phyloP scores from a whole-genome alignment of 2,113 vertebrate species.

The Menura novaehollandiae region DNA sequence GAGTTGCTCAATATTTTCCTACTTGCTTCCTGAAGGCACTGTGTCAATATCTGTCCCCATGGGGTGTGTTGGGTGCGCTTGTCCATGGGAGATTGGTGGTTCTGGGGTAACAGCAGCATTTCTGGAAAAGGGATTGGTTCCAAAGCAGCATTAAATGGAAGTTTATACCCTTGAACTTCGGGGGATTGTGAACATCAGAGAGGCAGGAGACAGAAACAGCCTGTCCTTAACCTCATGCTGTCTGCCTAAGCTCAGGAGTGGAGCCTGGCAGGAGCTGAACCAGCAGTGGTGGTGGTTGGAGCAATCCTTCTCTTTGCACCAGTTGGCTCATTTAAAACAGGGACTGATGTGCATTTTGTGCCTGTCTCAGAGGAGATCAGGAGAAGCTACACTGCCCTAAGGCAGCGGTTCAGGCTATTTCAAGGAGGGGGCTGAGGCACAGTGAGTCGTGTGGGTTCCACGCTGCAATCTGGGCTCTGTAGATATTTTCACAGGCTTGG shows the following conservation, averaged over 20 bases:
- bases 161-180: not conserved
- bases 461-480: not conserved
- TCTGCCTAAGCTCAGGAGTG: not conserved
- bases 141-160: not conserved
- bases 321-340: not conserved
- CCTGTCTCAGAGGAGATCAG: not conserved
- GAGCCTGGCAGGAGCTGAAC: not conserved
- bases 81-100: accelerated
- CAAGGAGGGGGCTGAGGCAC: not conserved
- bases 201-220: not conserved
- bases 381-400: not conserved
- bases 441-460: not conserved
- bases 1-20: not conserved
- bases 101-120: not conserved
- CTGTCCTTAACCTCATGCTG: not conserved
- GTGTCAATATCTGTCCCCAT: not conserved
- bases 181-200: not conserved
- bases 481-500: not conserved
- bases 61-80: not conserved
- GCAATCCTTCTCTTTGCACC: not conserved
- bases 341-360: not conserved
- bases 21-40: not conserved
- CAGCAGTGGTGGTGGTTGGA: accelerated
- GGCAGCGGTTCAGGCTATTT: not conserved
- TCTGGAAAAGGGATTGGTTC: not conserved